Conservation (phyloP, 2,113 vertebrate genomes). For the Corynorhinus townsendii region DNA sequence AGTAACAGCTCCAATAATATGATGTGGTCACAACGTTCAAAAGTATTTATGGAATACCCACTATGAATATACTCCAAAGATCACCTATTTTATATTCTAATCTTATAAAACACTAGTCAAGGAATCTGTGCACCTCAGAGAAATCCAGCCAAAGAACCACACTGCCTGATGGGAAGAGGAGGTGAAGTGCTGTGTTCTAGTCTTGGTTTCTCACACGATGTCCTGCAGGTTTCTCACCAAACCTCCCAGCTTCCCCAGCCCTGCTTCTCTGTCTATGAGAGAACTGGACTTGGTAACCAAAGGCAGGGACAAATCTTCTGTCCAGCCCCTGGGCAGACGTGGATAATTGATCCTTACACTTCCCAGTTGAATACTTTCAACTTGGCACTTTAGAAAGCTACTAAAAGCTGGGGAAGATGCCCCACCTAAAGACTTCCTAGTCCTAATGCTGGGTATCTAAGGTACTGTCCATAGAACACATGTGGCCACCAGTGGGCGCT, state of each 20-base stretch:
- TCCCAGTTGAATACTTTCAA: background rate
- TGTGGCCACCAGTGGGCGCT: constrained; percentile 34
- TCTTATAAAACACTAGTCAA: background rate
- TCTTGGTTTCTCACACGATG: background rate
- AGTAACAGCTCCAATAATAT: background rate
- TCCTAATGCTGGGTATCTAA: background rate
- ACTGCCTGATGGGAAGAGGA: background rate
- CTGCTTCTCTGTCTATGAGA: background rate
- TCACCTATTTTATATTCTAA: background rate
- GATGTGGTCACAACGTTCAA: background rate
- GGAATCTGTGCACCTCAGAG: background rate
- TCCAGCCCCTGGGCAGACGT: background rate
- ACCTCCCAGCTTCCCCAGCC: background rate
- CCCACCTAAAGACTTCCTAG: background rate
- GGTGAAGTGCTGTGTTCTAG: background rate
- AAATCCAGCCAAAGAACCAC: background rate
- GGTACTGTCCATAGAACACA: background rate
- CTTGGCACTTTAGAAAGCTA: background rate
- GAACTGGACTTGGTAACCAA: background rate
- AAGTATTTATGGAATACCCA: background rate
- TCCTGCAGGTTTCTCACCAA: background rate
- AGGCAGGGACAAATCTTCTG: background rate
- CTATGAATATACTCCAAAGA: background rate
- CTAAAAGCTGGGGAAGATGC: background rate
- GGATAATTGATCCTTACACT: background rate